Percentiles rank a stretch among this genome's conserved stretches.
Conservation (phyloP, 2,888 invertebrate genomes). For the Orchesella flavescens region DNA sequence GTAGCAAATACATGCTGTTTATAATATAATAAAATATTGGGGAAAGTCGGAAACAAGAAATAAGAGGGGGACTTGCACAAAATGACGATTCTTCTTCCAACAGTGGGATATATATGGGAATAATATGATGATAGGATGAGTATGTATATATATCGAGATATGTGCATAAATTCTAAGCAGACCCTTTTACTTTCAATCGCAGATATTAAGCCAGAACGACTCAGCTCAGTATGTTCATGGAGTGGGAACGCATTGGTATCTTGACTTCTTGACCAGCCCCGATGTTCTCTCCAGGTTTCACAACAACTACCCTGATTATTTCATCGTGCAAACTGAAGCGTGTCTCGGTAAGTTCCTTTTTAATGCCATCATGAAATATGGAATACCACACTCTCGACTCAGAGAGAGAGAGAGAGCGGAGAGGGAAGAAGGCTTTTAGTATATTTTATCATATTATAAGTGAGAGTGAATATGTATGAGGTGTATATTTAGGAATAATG, state of each 20-base stretch:
- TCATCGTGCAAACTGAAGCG: slow-evolving; percentile 87
- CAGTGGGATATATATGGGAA: too few species aligned
- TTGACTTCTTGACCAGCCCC: slow-evolving; percentile 79
- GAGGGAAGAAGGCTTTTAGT: too few species aligned
- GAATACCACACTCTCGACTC: neutral
- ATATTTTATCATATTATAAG: neutral
- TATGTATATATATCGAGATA: too few species aligned
- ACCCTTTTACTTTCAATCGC: slow-evolving; percentile 24
- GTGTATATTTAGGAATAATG: too few species aligned
- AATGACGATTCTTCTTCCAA: too few species aligned
- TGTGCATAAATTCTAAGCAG: neutral
- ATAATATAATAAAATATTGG: too few species aligned
- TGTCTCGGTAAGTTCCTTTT: slow-evolving; percentile 78
- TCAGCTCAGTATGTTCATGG: slow-evolving; percentile 80
- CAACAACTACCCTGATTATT: slow-evolving; percentile 80
- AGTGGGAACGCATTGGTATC: slow-evolving; percentile 89
- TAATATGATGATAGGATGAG: too few species aligned
- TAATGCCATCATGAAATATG: slow-evolving; percentile 46
- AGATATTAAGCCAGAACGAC: slow-evolving; percentile 67
- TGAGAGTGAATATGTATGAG: neutral
- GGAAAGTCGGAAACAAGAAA: neutral
- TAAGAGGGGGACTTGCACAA: too few species aligned
- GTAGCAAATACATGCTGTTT: too few species aligned
- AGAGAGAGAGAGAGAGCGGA: too few species aligned
- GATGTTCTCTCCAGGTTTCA: slow-evolving; percentile 79